These are phyloP conservation scores for Diuraphis noxia DNA, from an alignment of 1,140 invertebrate species.

Conservation along the genomic window DNA sequence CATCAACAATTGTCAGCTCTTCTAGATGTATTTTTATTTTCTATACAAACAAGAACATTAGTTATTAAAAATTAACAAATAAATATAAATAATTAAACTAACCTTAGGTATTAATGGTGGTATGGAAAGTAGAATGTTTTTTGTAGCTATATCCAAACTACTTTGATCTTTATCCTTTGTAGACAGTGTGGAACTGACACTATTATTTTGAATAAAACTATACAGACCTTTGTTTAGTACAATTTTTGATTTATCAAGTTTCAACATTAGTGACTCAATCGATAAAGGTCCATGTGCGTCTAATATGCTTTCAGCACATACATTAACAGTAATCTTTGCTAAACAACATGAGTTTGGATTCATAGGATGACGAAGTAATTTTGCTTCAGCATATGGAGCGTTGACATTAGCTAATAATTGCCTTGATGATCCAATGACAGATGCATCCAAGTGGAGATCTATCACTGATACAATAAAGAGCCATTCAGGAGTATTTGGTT, in stretches of 20 bases:
- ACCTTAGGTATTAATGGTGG: slow-evolving; percentile 55
- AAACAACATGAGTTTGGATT: slow-evolving; percentile 63
- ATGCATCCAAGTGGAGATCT: slow-evolving; percentile 78
- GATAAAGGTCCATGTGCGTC: slow-evolving; percentile 76
- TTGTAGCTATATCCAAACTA: not conserved
- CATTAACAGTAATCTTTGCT: slow-evolving; percentile 71
- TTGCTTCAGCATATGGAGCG: slow-evolving; percentile 60
- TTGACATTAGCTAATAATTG: slow-evolving; percentile 68
- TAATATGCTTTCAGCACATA: slow-evolving; percentile 74
- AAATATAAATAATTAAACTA: not conserved
- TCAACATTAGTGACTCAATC: slow-evolving; percentile 72
- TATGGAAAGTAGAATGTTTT: not conserved
- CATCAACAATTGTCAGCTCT: slow-evolving; percentile 37
- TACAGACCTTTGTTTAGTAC: slow-evolving; percentile 70
- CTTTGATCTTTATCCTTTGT: not conserved
- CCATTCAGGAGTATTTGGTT: slow-evolving; percentile 70
- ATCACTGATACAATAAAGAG: slow-evolving; percentile 72
- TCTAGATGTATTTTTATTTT: slow-evolving; percentile 42
- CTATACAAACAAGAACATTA: slow-evolving; percentile 17
- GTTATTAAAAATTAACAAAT: not conserved
- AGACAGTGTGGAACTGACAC: not conserved
- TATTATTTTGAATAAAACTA: slow-evolving; percentile 63
- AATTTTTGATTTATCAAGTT: slow-evolving; percentile 70
- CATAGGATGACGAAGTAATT: slow-evolving; percentile 56
- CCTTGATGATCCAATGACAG: slow-evolving; percentile 71